phyloP scores from a whole-genome alignment of 2,888 invertebrate genomes.

The Athalia cordata region DNA sequence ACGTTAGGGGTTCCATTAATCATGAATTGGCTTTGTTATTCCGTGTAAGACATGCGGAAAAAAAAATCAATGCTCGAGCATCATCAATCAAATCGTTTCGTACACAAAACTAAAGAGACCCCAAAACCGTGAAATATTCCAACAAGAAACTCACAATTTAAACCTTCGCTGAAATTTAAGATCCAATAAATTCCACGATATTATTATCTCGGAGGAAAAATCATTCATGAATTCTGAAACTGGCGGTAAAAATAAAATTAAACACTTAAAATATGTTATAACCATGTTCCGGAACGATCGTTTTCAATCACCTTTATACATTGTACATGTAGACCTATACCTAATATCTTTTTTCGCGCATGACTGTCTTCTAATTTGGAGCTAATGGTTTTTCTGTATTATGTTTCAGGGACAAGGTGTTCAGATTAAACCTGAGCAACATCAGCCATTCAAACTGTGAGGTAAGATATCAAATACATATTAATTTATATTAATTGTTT shows the following conservation, averaged over 20 bases:
- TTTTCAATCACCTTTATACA: background rate
- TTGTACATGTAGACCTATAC: too few relatives aligned
- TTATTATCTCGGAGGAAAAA: background rate
- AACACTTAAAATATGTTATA: too few relatives aligned
- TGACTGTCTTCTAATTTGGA: too few relatives aligned
- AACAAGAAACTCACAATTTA: constrained; percentile 13
- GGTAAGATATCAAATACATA: constrained; percentile 74
- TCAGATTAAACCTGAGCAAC: constrained; percentile 88
- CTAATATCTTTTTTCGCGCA: background rate
- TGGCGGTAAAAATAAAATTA: too few relatives aligned
- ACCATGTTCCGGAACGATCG: too few relatives aligned
- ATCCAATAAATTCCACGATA: constrained; percentile 20
- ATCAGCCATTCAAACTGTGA: constrained; percentile 90
- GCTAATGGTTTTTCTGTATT: background rate
- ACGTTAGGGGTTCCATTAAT: constrained; percentile 18
- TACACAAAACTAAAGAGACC: background rate
- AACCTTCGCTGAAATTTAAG: constrained; percentile 25
- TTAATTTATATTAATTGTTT: constrained; percentile 54
- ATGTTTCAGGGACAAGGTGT: constrained; percentile 88
- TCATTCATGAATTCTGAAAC: background rate
- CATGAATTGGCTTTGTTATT: constrained; percentile 43
- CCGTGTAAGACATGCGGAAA: constrained; percentile 37
- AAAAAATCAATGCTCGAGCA: constrained; percentile 34
- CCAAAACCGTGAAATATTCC: background rate
- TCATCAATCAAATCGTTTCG: constrained; percentile 34